These are phyloP conservation scores for Eupleurogrammus muticus DNA, from an alignment of 2,797 vertebrate genomes.

Conservation along the genomic window DNA sequence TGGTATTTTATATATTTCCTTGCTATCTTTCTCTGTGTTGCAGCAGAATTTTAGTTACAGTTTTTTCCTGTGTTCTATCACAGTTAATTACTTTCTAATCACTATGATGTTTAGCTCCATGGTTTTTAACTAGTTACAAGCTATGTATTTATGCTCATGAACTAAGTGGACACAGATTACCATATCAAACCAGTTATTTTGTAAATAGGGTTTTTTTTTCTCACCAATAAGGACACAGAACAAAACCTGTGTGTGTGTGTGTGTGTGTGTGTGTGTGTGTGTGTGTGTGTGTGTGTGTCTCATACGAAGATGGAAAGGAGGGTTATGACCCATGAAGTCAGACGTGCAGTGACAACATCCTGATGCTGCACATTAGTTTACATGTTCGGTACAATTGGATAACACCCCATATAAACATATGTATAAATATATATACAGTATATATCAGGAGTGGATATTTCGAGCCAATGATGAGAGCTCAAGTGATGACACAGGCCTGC, in stretches of 20 bases:
- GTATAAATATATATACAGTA: too few species aligned
- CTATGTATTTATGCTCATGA: conserved; percentile 44
- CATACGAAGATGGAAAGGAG: conserved; percentile 13
- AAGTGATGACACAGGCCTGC: too few species aligned
- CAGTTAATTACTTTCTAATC: conserved; percentile 56
- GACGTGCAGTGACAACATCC: conserved; percentile 6
- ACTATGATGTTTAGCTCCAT: conserved; percentile 40
- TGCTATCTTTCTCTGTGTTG: conserved; percentile 1
- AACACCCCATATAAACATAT: too few species aligned
- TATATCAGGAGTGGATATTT: too few species aligned
- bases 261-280: conserved; percentile 8
- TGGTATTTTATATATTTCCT: conserved; percentile 7
- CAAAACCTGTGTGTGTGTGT: conserved; percentile 24
- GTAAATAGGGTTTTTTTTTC: conserved; percentile 21
- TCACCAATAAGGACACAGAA: conserved; percentile 22
- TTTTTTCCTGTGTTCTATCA: conserved; percentile 49
- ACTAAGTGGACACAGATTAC: conserved; percentile 44
- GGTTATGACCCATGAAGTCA: conserved; percentile 12
- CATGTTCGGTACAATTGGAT: conserved; percentile 1
- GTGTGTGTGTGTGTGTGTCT: conserved; percentile 29
- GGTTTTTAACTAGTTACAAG: conserved; percentile 55
- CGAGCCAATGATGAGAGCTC: too few species aligned
- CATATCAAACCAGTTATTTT: conserved; percentile 37
- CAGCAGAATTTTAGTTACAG: conserved; percentile 32
- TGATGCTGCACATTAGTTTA: neutral